Percentiles rank a stretch among this genome's conserved stretches.
These are phyloP conservation scores for Mythimna vitellina DNA, from an alignment of 2,888 invertebrate species.

Conservation along the genomic window DNA sequence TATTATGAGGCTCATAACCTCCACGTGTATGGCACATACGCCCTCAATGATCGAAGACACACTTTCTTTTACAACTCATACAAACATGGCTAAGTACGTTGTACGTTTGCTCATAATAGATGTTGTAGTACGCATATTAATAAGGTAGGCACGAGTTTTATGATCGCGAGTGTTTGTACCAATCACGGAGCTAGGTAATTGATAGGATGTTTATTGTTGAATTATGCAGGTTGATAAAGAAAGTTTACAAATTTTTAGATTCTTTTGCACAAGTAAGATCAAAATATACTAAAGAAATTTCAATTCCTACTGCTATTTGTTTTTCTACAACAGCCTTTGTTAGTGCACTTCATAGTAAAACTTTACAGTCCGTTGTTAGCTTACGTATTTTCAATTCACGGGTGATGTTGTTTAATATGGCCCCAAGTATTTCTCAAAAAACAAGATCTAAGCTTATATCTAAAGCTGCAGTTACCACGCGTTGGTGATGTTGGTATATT, in stretches of 20 bases:
- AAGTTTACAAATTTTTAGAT: slow-evolving; percentile 3
- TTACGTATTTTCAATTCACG: too few relatives aligned
- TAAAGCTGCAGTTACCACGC: too few relatives aligned
- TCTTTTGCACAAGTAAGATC: background rate
- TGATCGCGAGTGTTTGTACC: slow-evolving; percentile 45
- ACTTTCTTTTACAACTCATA: slow-evolving; percentile 55
- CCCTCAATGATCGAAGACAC: slow-evolving; percentile 34
- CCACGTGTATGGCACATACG: slow-evolving; percentile 27
- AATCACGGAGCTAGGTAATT: slow-evolving; percentile 63
- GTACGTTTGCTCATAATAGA: slow-evolving; percentile 50
- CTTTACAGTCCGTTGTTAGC: too few relatives aligned
- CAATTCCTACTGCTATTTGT: too few relatives aligned
- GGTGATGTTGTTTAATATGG: too few relatives aligned
- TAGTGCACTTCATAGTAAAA: too few relatives aligned
- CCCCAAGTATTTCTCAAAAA: too few relatives aligned
- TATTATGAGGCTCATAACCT: slow-evolving; percentile 21
- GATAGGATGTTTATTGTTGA: slow-evolving; percentile 48
- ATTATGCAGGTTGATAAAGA: slow-evolving; percentile 16
- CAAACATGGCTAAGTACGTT: slow-evolving; percentile 48
- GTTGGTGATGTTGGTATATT: too few relatives aligned
- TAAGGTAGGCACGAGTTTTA: slow-evolving; percentile 49
- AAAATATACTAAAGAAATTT: background rate
- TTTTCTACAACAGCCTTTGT: too few relatives aligned
- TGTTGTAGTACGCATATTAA: slow-evolving; percentile 56
- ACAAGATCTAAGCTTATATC: too few relatives aligned